Evolutionary conservation across 2,888 invertebrate genomes (phyloP).

Genomic region (Melitaea athalia): DNA sequence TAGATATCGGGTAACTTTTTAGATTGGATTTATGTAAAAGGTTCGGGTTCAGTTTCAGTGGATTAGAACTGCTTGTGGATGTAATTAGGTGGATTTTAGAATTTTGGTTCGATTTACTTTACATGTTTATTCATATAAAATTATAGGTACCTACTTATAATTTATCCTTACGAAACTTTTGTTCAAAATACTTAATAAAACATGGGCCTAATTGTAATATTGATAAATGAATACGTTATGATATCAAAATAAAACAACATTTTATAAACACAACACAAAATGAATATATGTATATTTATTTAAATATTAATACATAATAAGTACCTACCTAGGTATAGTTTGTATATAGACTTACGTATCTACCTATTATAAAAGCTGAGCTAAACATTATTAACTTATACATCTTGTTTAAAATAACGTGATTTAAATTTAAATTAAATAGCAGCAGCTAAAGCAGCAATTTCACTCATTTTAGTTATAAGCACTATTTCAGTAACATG

Average conservation of each 20-base stretch:
- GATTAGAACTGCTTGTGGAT: constrained; percentile 57
- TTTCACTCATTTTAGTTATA: too few species aligned
- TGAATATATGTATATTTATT: too few species aligned
- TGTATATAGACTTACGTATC: too few species aligned
- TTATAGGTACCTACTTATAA: constrained; percentile 9
- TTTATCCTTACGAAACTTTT: not conserved
- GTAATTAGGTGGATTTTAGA: constrained; percentile 59
- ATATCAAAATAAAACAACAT: not conserved
- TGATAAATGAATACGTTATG: not conserved
- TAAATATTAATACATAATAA: too few species aligned
- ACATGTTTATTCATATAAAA: constrained; percentile 16
- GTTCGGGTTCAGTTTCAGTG: constrained; percentile 56
- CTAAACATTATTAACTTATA: too few species aligned
- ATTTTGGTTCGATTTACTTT: constrained; percentile 31
- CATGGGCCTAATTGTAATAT: not conserved
- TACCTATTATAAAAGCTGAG: too few species aligned
- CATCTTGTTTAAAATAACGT: too few species aligned
- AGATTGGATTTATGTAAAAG: constrained; percentile 67
- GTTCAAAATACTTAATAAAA: too few species aligned
- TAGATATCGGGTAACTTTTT: constrained; percentile 76
- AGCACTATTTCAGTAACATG: too few species aligned
- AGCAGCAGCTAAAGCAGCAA: too few species aligned
- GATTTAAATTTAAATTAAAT: too few species aligned
- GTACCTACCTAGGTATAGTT: too few species aligned
- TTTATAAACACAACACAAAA: not conserved